phyloP scores from a whole-genome alignment of 2,113 vertebrate species.

The Polypterus senegalus region DNA sequence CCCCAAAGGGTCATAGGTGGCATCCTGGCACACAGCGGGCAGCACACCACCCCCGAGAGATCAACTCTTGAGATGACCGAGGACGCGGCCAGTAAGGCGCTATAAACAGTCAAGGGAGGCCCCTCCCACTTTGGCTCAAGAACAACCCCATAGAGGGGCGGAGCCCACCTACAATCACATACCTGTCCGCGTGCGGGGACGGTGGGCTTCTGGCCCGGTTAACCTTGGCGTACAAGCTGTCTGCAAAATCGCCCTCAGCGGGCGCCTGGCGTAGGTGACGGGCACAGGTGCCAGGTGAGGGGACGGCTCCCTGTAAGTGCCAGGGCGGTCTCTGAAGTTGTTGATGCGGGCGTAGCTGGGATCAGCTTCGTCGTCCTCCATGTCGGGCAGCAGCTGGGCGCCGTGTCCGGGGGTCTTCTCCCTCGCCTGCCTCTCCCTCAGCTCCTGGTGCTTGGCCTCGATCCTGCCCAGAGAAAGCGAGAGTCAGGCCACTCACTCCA shows the following conservation, averaged over 20 bases:
- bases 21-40: conserved; percentile 13
- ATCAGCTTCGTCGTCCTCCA: conserved; percentile 85
- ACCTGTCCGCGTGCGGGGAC: conserved; percentile 63
- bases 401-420: conserved; percentile 34
- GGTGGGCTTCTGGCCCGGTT: conserved; percentile 75
- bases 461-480: conserved; percentile 49
- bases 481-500: no score
- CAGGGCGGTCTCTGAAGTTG: conserved; percentile 58
- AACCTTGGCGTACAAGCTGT: conserved; percentile 87
- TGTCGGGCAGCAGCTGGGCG: conserved; percentile 45
- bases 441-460: conserved; percentile 73
- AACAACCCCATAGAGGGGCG: neutral
- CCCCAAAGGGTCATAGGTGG: conserved; percentile 40
- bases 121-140: conserved; percentile 8
- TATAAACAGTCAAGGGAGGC: no score
- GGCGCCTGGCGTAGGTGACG: conserved; percentile 33
- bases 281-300: conserved; percentile 30
- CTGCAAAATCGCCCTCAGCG: conserved; percentile 65
- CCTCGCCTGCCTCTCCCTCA: conserved; percentile 58
- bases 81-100: no score
- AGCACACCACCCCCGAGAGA: conserved; percentile 7
- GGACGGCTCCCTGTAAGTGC: conserved; percentile 44
- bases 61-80: no score
- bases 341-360: conserved; percentile 92
- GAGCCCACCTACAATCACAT: conserved; percentile 16